Evolutionary conservation across 92 coral and sea anemone species (phyloP), one percentile per base, ranked within the genome.

Genomic region (Scolanthus callimorphus): DNA sequence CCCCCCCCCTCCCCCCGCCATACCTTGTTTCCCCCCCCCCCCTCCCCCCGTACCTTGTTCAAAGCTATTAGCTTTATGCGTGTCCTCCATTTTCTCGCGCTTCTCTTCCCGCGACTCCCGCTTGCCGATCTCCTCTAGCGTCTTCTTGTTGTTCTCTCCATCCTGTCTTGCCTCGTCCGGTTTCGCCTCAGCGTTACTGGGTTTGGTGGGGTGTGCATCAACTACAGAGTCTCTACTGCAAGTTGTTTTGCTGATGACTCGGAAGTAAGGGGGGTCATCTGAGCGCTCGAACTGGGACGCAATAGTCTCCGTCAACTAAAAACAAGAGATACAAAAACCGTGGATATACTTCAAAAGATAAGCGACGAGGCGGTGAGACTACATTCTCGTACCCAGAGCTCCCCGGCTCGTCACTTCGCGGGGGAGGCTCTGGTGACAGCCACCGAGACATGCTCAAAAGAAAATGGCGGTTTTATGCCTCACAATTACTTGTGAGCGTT

Each of bases 281-380:
- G 96, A 74, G 22, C 96, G 96, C 63, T 94, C 99, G 54, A 94
- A 94, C 77, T 89, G 99, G 43, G 96, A 83, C 8, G 99, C 96
- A 23, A 94, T 96, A 2, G 99, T 86, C 59, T 94, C 99, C 45
- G 99, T 94, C 38, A 88, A 70, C 97, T 91, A 65, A n/a, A n/a
- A n/a, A n/a, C n/a, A n/a, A n/a, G n/a, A n/a, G n/a, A n/a, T n/a
- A n/a, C n/a, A n/a, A n/a, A n/a, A n/a, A n/a, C n/a, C n/a, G n/a
- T n/a, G n/a, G n/a, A n/a, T n/a, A n/a, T n/a, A n/a, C n/a, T n/a
- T n/a, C n/a, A n/a, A n/a, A n/a, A n/a, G n/a, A n/a, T n/a, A n/a
- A n/a, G n/a, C n/a, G n/a, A n/a, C n/a, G n/a, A n/a, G n/a, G n/a
- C n/a, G n/a, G n/a, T n/a, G n/a, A n/a, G n/a, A n/a, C n/a, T n/a